Percentiles rank a stretch among this genome's conserved stretches.
Evolutionary conservation across 2,888 invertebrate genomes (phyloP).

Genomic region (Physocephala rufipes): DNA sequence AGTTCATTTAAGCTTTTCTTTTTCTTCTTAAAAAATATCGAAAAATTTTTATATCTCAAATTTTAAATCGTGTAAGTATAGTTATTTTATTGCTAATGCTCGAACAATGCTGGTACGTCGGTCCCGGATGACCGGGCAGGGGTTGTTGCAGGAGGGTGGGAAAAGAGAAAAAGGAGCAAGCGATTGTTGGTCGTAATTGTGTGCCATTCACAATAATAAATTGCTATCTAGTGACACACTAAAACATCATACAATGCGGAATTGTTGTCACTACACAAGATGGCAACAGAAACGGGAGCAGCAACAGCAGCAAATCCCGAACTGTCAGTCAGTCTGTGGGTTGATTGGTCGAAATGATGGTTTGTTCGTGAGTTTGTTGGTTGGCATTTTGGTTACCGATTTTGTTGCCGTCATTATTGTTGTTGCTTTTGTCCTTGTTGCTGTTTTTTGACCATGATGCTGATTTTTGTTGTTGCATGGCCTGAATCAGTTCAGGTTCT

Average conservation of each 20-base stretch:
- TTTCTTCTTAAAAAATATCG: no score
- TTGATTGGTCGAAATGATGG: not conserved
- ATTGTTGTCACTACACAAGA: conserved; percentile 19
- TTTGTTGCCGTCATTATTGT: no score
- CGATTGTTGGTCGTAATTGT: conserved; percentile 22
- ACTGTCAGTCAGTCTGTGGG: not conserved
- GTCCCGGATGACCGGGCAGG: not conserved
- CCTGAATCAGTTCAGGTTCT: not conserved
- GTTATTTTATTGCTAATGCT: no score
- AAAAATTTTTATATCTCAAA: no score
- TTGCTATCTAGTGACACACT: conserved; percentile 32
- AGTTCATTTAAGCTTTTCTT: no score
- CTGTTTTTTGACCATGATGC: not conserved
- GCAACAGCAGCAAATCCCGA: conserved; percentile 14
- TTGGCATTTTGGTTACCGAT: not conserved
- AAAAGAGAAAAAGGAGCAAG: not conserved
- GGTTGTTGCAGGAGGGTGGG: not conserved
- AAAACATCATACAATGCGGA: conserved; percentile 26
- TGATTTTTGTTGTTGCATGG: not conserved
- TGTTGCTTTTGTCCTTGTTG: not conserved
- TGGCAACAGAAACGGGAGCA: not conserved
- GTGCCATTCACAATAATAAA: conserved; percentile 30
- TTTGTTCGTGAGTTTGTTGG: not conserved
- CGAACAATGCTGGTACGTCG: no score
- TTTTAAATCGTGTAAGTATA: no score